Conservation (phyloP, 2,113 vertebrate genomes). For the Barnardius zonarius region DNA sequence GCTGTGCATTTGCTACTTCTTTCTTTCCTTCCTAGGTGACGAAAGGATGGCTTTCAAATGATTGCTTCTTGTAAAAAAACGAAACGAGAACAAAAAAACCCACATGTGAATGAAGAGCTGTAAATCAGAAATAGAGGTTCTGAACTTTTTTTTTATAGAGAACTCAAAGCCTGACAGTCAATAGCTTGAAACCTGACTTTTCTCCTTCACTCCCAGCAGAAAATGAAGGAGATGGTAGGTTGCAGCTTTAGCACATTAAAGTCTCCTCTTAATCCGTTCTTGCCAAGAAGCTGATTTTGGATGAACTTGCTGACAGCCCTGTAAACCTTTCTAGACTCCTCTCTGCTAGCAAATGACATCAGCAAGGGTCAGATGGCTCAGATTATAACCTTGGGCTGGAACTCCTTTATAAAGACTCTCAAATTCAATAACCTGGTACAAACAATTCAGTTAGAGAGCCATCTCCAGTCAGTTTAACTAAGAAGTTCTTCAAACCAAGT, state of each 20-base stretch:
- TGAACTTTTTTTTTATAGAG: not conserved
- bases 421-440: not conserved
- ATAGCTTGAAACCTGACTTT: not conserved
- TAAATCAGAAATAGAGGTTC: not conserved
- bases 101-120: not conserved
- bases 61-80: not conserved
- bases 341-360: not conserved
- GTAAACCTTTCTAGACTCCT: not conserved
- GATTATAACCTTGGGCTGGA: constrained; percentile 2
- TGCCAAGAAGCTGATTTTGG: not conserved
- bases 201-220: not conserved
- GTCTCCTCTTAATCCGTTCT: not conserved
- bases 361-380: not conserved
- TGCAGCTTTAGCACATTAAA: not conserved
- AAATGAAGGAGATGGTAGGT: not conserved
- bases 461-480: not conserved
- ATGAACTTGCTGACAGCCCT: constrained; percentile 16
- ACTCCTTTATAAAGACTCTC: not conserved
- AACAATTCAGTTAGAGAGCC: constrained; percentile 16
- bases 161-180: not conserved
- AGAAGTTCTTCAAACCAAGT: not conserved
- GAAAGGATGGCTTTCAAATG: not conserved
- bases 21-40: not conserved
- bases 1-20: not conserved
- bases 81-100: not conserved